A percentile compares a stretch with the other conserved stretches of the same genome.
phyloP scores from a whole-genome alignment of 2,888 invertebrate species.

The Sycophila texana region DNA sequence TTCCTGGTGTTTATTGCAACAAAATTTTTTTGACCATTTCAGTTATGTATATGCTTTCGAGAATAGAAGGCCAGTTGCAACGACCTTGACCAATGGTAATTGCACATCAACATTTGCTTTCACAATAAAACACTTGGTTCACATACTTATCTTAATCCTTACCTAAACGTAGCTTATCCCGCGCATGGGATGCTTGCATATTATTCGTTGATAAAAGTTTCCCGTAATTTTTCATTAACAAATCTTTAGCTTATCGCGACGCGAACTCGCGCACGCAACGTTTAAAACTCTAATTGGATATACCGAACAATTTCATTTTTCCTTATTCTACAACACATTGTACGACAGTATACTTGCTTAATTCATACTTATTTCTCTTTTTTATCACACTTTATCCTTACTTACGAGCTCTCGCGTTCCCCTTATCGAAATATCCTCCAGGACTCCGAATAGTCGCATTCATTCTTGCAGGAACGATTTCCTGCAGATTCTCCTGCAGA shows the following conservation, averaged over 20 bases:
- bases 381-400: slow-evolving; percentile 33
- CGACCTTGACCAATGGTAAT: slow-evolving; percentile 30
- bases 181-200: neutral
- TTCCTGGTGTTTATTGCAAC: neutral
- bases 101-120: slow-evolving; percentile 20
- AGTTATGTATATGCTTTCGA: neutral
- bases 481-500: no score
- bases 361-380: neutral
- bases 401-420: neutral
- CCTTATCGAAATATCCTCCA: no score
- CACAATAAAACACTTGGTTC: neutral
- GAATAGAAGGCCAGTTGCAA: neutral
- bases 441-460: no score
- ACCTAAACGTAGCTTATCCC: neutral
- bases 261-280: neutral
- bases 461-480: no score
- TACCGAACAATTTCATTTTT: slow-evolving; percentile 20
- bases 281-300: slow-evolving; percentile 18
- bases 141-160: neutral
- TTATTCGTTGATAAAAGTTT: slow-evolving; percentile 37
- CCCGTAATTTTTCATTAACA: slow-evolving; percentile 14
- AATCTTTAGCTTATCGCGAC: slow-evolving; percentile 5
- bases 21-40: neutral
- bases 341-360: slow-evolving; percentile 23
- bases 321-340: slow-evolving; percentile 23